phyloP scores from a whole-genome alignment of 2,888 invertebrate species.

The Pachymerium ferrugineum region DNA sequence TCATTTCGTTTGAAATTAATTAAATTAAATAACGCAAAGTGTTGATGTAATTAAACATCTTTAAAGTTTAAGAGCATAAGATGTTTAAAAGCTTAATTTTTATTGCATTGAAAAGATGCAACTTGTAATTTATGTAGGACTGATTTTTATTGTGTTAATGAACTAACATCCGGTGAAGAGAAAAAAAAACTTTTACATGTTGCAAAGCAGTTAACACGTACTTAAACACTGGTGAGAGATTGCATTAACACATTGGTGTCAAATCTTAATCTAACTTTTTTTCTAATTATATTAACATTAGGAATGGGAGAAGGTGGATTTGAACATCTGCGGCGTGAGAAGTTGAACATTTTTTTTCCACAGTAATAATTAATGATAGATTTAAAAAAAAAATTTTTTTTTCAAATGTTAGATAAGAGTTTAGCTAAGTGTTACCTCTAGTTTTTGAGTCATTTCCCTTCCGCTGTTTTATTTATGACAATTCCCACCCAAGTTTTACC shows the following conservation, averaged over 20 bases:
- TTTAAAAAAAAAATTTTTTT: background rate
- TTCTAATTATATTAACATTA: background rate
- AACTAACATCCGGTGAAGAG: background rate
- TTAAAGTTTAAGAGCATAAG: no score
- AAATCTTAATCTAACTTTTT: background rate
- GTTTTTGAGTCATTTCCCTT: background rate
- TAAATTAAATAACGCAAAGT: no score
- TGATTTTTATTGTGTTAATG: background rate
- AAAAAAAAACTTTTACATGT: background rate
- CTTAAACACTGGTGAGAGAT: background rate
- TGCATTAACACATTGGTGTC: background rate
- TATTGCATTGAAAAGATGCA: no score
- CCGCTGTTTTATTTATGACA: background rate
- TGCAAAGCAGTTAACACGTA: background rate
- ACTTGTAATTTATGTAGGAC: no score
- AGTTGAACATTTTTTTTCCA: background rate
- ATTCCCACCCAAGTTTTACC: background rate
- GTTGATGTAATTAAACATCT: no score
- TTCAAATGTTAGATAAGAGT: no score
- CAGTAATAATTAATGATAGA: background rate
- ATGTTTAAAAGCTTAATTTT: no score
- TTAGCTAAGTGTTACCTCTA: no score
- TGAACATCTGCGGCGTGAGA: background rate
- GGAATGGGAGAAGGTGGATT: background rate
- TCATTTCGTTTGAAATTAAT: no score